A percentile compares a stretch with the other conserved stretches of the same genome.
These are phyloP conservation scores for Podarcis lilfordi DNA, from an alignment of 2,797 vertebrate genomes.

Conservation along the genomic window DNA sequence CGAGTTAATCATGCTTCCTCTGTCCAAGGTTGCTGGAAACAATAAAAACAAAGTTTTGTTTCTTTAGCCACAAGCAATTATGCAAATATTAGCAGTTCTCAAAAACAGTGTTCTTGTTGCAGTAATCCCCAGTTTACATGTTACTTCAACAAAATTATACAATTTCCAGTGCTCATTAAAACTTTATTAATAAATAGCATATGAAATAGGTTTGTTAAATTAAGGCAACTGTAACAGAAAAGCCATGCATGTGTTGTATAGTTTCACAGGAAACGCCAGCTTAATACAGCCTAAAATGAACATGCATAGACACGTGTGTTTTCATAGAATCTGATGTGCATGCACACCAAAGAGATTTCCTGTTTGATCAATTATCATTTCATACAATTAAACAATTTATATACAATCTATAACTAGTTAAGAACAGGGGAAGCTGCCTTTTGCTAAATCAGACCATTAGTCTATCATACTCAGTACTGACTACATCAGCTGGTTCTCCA, in stretches of 20 bases:
- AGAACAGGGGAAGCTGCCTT: too few relatives aligned
- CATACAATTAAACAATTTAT: too few relatives aligned
- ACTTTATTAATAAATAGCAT: neutral
- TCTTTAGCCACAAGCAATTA: neutral
- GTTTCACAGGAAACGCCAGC: neutral
- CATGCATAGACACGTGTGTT: too few relatives aligned
- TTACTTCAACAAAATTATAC: neutral
- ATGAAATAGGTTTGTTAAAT: neutral
- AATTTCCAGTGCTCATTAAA: neutral
- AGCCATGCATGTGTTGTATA: accelerated
- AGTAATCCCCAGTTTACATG: neutral
- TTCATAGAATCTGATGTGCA: neutral
- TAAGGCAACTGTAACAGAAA: neutral
- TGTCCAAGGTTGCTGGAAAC: neutral
- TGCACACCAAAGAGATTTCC: neutral
- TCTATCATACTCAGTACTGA: too few relatives aligned
- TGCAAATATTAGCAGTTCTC: neutral
- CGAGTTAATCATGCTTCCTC: neutral
- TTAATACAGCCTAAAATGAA: neutral
- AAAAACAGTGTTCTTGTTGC: neutral
- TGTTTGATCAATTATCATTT: too few relatives aligned
- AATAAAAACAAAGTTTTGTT: neutral
- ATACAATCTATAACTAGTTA: too few relatives aligned
- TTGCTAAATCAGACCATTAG: too few relatives aligned
- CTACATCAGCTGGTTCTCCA: too few relatives aligned